phyloP scores from a whole-genome alignment of 2,113 vertebrate genomes.

The Chaenocephalus aceratus region DNA sequence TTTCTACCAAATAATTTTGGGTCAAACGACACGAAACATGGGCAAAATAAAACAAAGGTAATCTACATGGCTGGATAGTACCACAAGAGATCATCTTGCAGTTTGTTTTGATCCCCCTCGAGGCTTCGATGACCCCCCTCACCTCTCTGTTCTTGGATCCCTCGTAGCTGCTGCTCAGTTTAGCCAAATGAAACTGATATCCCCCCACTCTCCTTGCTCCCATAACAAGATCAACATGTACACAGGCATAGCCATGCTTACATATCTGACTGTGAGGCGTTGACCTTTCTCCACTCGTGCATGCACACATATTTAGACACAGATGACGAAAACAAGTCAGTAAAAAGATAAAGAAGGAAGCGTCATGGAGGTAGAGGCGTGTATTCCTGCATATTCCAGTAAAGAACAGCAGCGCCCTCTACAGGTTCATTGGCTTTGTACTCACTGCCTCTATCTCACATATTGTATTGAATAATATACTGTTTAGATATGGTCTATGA shows the following conservation, averaged over 20 bases:
- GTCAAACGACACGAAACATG: too few relatives aligned
- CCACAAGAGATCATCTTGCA: background rate
- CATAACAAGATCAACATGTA: background rate
- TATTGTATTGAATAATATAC: too few relatives aligned
- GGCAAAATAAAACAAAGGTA: too few relatives aligned
- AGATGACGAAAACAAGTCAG: constrained; percentile 4
- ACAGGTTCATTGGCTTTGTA: constrained; percentile 9
- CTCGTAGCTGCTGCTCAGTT: constrained; percentile 47
- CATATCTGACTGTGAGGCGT: constrained; percentile 4
- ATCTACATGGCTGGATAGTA: background rate
- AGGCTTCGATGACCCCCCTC: constrained; percentile 38
- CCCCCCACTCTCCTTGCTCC: background rate
- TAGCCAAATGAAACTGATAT: constrained; percentile 48
- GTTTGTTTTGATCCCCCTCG: constrained; percentile 15
- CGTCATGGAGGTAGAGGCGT: background rate
- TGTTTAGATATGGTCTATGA: too few relatives aligned
- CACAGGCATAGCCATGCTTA: constrained; percentile 14
- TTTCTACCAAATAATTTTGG: too few relatives aligned
- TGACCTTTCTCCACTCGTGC: constrained; percentile 3
- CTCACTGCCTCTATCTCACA: background rate
- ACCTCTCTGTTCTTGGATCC: constrained; percentile 20
- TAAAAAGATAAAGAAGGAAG: constrained; percentile 21
- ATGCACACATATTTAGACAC: background rate
- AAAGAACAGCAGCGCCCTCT: constrained; percentile 57
- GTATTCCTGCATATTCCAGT: background rate